phyloP scores from a whole-genome alignment of 2,888 invertebrate genomes.

The Griposia aprilina region DNA sequence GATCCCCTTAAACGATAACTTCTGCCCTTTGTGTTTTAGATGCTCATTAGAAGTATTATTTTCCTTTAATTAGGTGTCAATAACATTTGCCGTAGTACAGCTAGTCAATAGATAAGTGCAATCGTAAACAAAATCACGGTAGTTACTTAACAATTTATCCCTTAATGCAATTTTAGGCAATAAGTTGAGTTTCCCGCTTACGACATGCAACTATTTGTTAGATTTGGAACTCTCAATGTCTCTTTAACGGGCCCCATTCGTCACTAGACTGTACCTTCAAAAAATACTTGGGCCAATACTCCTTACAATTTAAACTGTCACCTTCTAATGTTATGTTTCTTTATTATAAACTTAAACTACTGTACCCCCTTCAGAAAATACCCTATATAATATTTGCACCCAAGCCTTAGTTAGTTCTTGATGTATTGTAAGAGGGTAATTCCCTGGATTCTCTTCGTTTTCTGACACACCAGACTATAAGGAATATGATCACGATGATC shows the following conservation, averaged over 20 bases:
- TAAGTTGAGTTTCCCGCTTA: not conserved
- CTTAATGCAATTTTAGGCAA: not conserved
- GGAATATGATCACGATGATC: conserved; percentile 90
- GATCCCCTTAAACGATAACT: too few species aligned
- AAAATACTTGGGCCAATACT: not conserved
- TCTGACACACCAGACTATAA: conserved; percentile 91
- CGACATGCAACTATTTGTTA: not conserved
- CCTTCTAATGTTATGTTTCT: too few species aligned
- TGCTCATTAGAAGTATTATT: not conserved
- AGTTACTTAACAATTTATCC: not conserved
- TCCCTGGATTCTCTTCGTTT: conserved; percentile 90
- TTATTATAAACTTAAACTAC: conserved; percentile 1
- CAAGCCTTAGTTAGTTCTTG: conserved; percentile 26
- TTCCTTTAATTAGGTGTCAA: not conserved
- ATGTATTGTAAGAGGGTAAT: conserved; percentile 87
- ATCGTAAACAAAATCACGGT: not conserved
- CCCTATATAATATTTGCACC: conserved; percentile 16
- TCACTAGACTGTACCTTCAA: not conserved
- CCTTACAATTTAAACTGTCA: not conserved
- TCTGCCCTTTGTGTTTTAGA: too few species aligned
- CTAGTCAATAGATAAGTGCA: not conserved
- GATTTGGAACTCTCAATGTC: not conserved
- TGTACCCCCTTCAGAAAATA: conserved; percentile 12
- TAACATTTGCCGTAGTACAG: too few species aligned
- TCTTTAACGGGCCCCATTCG: not conserved